Base-by-base conservation (phyloP, 2,888 invertebrate species). In the Formica aserva region DNA sequence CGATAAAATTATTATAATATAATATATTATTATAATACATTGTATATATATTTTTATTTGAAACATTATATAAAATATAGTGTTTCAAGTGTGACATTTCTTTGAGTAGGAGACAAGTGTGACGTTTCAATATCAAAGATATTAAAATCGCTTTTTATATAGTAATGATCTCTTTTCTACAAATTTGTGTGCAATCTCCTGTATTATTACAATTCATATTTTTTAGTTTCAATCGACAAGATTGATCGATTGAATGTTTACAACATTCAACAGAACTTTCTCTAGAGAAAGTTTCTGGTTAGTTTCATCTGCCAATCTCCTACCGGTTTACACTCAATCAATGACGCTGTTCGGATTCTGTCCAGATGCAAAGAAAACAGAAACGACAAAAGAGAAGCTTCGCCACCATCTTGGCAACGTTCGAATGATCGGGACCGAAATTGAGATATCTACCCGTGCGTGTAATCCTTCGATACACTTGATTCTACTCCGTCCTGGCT, bases 401-500 rank as follows among this genome's bases (percentile, higher is more conserved):
- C 26, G 26, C 9, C 35, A 26, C 35, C n/a, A 52, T 76, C 52
- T 52, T 38, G 48, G 35, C 13, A 35, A 65, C 18, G 45, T 45
- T 66, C 26, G 41, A 45, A 26, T 26, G 22, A 63, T 76, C 18
- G 26, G 48, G 8, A 35, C 15, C 63, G 35, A 65, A 76, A 76
- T 76, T 76, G 76, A 76, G 52, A 76, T 76, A 76, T 52, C 65
- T 76, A 65, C 4, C 13, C 65, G 52, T 65, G 48, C 48, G 63
- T 63, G 35, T 76, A 76, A 76, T 76, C 76, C 52, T 52, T 76
- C 76, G 65, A 76, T 65, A 76, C 35, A 76, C n/a, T 74, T 35
- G 52, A 57, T n/a, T 52, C 48, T 52, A 35, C 26, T 65, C 18
- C 15, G 8, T 38, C 48, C 60, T 45, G 32, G 45, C 48, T 35